Percentiles rank a stretch among this genome's conserved stretches.
Evolutionary conservation across 2,888 invertebrate genomes (phyloP).

Genomic region (Zaprionus obscuricornis): DNA sequence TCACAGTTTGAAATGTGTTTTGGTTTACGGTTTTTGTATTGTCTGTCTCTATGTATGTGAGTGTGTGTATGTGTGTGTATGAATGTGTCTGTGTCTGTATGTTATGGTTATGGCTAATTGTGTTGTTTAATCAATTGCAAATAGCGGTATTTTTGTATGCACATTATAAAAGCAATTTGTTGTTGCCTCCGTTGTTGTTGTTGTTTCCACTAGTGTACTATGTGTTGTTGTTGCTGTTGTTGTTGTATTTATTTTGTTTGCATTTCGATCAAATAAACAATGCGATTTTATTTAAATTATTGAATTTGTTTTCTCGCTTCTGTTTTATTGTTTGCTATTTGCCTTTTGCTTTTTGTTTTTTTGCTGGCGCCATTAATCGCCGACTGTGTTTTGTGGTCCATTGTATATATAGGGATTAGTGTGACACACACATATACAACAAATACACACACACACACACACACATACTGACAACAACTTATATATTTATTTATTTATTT

Average conservation of each 20-base stretch:
- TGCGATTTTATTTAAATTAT: constrained; percentile 40
- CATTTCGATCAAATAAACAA: constrained; percentile 31
- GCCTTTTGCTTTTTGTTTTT: no score
- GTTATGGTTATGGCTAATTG: constrained; percentile 16
- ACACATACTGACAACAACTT: no score
- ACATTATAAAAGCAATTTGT: constrained; percentile 37
- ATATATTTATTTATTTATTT: constrained; percentile 30
- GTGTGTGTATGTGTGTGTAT: no score
- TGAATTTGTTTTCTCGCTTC: constrained; percentile 18
- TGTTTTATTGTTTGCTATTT: no score
- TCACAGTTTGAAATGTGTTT: constrained; percentile 2
- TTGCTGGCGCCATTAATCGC: constrained; percentile 36
- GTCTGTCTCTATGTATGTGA: no score
- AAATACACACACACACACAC: no score
- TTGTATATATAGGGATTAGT: constrained; percentile 44
- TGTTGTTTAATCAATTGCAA: constrained; percentile 40
- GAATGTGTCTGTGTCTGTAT: no score
- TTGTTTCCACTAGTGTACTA: no score
- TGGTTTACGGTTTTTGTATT: no score
- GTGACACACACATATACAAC: constrained; percentile 25
- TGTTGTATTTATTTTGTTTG: no score
- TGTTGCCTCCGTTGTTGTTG: no score
- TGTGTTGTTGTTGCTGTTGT: no score
- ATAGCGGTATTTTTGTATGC: constrained; percentile 31
- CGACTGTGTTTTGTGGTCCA: constrained; percentile 21